A percentile compares a stretch with the other conserved stretches of the same genome.
Evolutionary conservation across 2,113 vertebrate species (phyloP).

Genomic region (Oncorhynchus keta): DNA sequence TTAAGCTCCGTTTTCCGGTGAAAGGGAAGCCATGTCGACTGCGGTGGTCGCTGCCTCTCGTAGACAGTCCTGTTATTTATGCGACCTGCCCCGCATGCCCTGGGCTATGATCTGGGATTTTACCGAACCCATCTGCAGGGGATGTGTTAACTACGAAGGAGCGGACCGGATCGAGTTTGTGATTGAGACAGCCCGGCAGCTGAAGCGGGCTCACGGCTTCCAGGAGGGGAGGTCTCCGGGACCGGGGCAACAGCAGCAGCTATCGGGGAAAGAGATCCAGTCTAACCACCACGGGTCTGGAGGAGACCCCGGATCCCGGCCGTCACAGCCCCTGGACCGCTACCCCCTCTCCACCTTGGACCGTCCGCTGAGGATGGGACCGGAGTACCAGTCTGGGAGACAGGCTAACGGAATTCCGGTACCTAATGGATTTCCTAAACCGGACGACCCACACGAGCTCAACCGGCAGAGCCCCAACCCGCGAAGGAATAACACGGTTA

Average conservation of each 20-base stretch:
- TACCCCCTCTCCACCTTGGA: conserved; percentile 81
- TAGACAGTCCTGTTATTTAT: conserved; percentile 81
- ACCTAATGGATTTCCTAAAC: conserved; percentile 89
- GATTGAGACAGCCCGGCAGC: conserved; percentile 78
- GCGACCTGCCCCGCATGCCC: conserved; percentile 80
- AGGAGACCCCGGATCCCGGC: conserved; percentile 74
- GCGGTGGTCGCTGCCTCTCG: conserved; percentile 71
- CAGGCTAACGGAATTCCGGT: conserved; percentile 82
- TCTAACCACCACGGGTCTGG: conserved; percentile 68
- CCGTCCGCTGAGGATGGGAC: conserved; percentile 78
- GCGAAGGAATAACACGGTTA: conserved; percentile 82
- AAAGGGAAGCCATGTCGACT: conserved; percentile 65
- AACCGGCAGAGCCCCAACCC: conserved; percentile 91
- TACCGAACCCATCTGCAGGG: conserved; percentile 78
- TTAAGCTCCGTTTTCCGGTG: conserved; percentile 41
- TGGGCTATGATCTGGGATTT: conserved; percentile 85
- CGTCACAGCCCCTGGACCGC: conserved; percentile 85
- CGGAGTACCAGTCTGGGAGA: conserved; percentile 81
- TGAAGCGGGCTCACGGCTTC: conserved; percentile 78
- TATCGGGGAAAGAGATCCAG: conserved; percentile 78
- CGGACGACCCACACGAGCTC: conserved; percentile 88
- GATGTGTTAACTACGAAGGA: conserved; percentile 84
- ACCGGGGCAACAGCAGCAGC: conserved; percentile 49
- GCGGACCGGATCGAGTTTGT: conserved; percentile 88
- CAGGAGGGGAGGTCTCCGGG: conserved; percentile 71